Conservation (phyloP, 1,140 invertebrate genomes). For the Calephelis virginiensis region DNA sequence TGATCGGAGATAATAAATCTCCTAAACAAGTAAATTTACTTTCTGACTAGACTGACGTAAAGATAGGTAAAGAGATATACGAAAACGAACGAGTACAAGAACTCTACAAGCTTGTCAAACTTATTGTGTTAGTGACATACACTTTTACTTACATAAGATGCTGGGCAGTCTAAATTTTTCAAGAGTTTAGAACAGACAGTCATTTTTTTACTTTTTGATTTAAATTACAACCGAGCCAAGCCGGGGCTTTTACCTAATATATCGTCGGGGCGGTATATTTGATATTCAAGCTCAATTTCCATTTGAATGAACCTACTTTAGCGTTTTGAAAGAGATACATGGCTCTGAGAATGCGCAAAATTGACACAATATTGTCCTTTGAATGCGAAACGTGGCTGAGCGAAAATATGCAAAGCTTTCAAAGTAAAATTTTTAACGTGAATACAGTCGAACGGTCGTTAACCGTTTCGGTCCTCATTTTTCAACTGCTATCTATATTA, state of each 20-base stretch:
- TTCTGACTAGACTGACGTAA: no score
- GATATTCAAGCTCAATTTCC: neutral
- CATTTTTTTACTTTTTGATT: no score
- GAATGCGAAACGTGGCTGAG: slow-evolving; percentile 14
- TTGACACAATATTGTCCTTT: slow-evolving; percentile 25
- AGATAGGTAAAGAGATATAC: no score
- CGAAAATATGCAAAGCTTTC: slow-evolving; percentile 24
- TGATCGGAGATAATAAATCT: no score
- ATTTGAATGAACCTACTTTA: slow-evolving; percentile 17
- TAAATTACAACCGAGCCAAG: no score
- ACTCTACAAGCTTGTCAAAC: no score
- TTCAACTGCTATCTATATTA: slow-evolving; percentile 19
- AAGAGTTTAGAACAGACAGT: no score
- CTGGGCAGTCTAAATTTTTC: no score
- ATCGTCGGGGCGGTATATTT: neutral
- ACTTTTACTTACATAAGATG: no score
- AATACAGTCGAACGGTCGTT: slow-evolving; percentile 22
- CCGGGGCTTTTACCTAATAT: neutral
- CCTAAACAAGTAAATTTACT: no score
- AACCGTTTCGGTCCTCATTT: slow-evolving; percentile 18
- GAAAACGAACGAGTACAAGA: no score
- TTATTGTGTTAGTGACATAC: no score
- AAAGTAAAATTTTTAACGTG: slow-evolving; percentile 18
- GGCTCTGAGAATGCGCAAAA: slow-evolving; percentile 21
- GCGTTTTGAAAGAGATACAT: slow-evolving; percentile 4